Conservation (phyloP, 2,797 vertebrate genomes). For the Ptychadena robeensis region DNA sequence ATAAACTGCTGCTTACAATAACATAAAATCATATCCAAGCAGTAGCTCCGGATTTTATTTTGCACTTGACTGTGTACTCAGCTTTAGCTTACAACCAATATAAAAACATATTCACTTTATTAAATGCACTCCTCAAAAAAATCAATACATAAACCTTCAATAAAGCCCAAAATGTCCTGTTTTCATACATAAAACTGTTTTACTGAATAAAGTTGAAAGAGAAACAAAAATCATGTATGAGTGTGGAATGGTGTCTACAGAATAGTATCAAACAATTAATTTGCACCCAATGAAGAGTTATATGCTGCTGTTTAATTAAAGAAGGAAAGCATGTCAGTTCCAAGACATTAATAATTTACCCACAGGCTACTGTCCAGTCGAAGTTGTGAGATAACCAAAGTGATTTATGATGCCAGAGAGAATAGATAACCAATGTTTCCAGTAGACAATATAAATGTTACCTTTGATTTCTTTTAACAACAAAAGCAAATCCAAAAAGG, state of each 20-base stretch:
- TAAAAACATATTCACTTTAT: not conserved
- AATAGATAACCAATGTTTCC: slow-evolving; percentile 5
- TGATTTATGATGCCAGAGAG: slow-evolving; percentile 5
- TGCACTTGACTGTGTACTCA: not conserved
- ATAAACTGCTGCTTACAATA: too few relatives aligned
- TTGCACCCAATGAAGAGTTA: not conserved
- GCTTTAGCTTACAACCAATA: not conserved
- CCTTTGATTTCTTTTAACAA: slow-evolving; percentile 11
- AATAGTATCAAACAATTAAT: not conserved
- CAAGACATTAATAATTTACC: slow-evolving; percentile 9
- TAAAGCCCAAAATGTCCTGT: too few relatives aligned
- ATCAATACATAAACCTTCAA: too few relatives aligned
- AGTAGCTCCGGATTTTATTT: not conserved
- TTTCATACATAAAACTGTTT: too few relatives aligned
- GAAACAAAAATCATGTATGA: not conserved
- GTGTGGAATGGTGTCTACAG: not conserved
- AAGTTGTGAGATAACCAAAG: not conserved
- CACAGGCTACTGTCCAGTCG: not conserved
- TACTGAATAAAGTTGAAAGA: not conserved
- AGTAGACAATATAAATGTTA: slow-evolving; percentile 1
- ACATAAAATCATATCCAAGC: too few relatives aligned
- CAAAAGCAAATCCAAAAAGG: slow-evolving; percentile 5
- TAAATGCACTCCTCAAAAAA: too few relatives aligned
- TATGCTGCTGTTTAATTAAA: not conserved
- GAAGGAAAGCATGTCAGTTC: not conserved